A percentile compares a stretch with the other conserved stretches of the same genome.
These are phyloP conservation scores for Scaptomyza reducta DNA, from an alignment of 2,888 invertebrate species.

Conservation along the genomic window DNA sequence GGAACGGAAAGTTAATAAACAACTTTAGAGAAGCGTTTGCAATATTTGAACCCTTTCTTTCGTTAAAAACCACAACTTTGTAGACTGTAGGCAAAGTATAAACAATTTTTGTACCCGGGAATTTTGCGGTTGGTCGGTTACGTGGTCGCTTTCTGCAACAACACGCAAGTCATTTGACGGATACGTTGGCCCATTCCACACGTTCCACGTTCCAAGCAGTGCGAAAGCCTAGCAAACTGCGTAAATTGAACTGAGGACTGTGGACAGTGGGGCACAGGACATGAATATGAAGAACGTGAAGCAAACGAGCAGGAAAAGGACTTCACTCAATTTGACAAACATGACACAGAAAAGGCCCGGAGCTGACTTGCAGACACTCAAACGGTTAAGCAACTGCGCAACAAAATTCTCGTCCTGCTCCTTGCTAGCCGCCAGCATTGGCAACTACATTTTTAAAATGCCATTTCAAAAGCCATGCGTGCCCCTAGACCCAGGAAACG, in stretches of 20 bases:
- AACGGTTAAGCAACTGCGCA: constrained; percentile 22
- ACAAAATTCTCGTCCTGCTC: neutral
- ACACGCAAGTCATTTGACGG: constrained; percentile 60
- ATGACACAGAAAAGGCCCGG: constrained; percentile 70
- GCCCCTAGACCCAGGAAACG: constrained; percentile 28
- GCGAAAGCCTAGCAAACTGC: too few relatives aligned
- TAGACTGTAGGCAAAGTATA: neutral
- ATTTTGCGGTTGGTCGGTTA: constrained; percentile 24
- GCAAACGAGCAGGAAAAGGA: constrained; percentile 40
- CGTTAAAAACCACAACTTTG: constrained; percentile 1
- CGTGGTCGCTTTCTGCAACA: neutral
- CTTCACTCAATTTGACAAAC: constrained; percentile 77
- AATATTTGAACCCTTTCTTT: neutral
- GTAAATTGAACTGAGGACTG: constrained; percentile 3
- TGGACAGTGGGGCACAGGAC: constrained; percentile 25
- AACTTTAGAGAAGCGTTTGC: neutral
- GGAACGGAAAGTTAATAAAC: neutral
- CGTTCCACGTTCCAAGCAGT: neutral
- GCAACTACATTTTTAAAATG: constrained; percentile 74
- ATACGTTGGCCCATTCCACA: constrained; percentile 21
- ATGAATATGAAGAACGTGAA: constrained; percentile 49
- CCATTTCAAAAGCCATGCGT: constrained; percentile 63
- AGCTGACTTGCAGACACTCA: constrained; percentile 65
- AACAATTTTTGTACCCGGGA: neutral
- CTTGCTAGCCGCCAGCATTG: constrained; percentile 21